phyloP scores from a whole-genome alignment of 2,113 vertebrate genomes.

The Tupaia chinensis region DNA sequence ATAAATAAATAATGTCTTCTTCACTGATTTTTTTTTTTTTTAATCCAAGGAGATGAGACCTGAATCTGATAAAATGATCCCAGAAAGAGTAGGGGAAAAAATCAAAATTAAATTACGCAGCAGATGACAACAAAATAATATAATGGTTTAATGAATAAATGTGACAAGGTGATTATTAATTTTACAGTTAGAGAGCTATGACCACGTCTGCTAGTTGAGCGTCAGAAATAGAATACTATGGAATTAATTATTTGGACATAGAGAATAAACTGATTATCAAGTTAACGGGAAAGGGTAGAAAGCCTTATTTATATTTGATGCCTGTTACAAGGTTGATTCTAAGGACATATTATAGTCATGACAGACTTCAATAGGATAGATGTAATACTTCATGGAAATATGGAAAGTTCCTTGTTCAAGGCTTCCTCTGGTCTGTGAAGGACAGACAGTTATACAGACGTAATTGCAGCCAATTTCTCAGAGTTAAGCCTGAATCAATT shows the following conservation, averaged over 20 bases:
- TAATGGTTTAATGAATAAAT: neutral
- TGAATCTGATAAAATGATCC: neutral
- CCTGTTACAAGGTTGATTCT: neutral
- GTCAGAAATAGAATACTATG: conserved; percentile 7
- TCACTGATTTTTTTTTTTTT: neutral
- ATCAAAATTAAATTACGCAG: neutral
- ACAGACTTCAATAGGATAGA: neutral
- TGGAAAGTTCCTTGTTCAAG: neutral
- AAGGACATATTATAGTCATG: neutral
- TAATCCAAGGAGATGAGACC: neutral
- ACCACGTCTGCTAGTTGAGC: neutral
- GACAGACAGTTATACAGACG: neutral
- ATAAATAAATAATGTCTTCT: conserved; percentile 36
- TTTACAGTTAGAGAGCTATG: neutral
- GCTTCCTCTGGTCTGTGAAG: neutral
- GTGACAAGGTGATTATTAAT: neutral
- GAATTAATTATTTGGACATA: neutral
- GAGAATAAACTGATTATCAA: conserved; percentile 10
- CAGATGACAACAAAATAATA: neutral
- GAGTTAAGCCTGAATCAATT: neutral
- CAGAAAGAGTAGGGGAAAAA: neutral
- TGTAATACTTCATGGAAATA: neutral
- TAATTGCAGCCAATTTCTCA: conserved; percentile 8
- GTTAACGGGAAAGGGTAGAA: neutral
- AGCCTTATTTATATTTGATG: neutral